A percentile compares a stretch with the other conserved stretches of the same genome.
Evolutionary conservation across 2,888 invertebrate species (phyloP).

Genomic region (Andrena bicolor): DNA sequence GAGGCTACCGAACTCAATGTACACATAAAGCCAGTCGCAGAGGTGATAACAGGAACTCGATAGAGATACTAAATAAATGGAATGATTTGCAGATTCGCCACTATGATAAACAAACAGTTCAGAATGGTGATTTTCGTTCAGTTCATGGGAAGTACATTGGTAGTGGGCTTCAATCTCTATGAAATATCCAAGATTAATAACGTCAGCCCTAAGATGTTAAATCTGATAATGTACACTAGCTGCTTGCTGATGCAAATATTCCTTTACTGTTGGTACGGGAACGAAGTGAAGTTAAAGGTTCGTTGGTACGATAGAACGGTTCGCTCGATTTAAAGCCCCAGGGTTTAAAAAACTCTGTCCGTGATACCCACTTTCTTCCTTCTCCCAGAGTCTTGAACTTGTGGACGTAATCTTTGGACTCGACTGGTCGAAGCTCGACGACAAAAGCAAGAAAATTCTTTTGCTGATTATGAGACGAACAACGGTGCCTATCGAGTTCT

Average conservation of each 20-base stretch:
- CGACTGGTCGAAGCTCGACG: constrained; percentile 30
- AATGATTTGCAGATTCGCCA: constrained; percentile 11
- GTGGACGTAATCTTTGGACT: constrained; percentile 20
- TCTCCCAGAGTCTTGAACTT: constrained; percentile 29
- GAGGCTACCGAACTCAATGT: no score
- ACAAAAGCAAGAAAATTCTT: constrained; percentile 22
- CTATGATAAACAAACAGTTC: constrained; percentile 8
- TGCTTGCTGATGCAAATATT: constrained; percentile 69
- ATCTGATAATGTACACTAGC: constrained; percentile 28
- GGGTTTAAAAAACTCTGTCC: no score
- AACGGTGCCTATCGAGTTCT: constrained; percentile 46
- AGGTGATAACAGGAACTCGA: not conserved
- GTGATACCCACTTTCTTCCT: not conserved
- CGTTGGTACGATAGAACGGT: not conserved
- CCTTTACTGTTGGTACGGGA: constrained; percentile 64
- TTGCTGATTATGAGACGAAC: constrained; percentile 45
- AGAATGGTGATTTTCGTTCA: not conserved
- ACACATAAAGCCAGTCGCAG: not conserved
- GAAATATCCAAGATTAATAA: not conserved
- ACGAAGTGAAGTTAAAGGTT: constrained; percentile 21
- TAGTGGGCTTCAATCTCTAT: constrained; percentile 2
- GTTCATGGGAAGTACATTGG: not conserved
- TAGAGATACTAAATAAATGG: not conserved
- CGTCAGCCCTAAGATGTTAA: not conserved
- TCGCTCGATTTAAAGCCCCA: not conserved